These are phyloP conservation scores for Cyprinella venusta DNA, from an alignment of 2,797 vertebrate genomes.

Conservation along the genomic window DNA sequence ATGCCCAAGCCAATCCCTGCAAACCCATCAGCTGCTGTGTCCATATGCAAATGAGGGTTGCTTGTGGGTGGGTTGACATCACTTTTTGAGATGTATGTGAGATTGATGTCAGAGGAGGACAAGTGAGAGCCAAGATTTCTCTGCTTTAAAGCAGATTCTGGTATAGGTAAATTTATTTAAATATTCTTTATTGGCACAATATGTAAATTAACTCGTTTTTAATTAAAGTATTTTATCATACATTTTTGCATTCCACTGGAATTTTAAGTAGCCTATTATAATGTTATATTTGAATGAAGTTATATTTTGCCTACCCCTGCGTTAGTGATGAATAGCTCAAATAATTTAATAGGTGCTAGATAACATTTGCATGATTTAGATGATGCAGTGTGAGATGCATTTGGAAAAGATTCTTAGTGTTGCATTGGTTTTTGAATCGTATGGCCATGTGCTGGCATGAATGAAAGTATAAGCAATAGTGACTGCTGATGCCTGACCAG, in stretches of 20 bases:
- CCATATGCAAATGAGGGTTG: conserved; percentile 59
- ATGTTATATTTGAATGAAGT: not conserved
- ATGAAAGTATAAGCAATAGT: conserved; percentile 7
- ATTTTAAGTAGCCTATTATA: conserved; percentile 7
- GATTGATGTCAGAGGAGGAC: conserved; percentile 36
- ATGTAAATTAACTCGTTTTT: not conserved
- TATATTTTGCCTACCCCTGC: conserved; percentile 1
- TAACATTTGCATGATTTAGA: conserved; percentile 19
- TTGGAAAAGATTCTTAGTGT: not conserved
- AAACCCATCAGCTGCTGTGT: conserved; percentile 48
- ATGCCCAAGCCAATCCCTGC: conserved; percentile 47
- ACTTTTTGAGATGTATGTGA: conserved; percentile 49
- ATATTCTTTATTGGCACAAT: not conserved
- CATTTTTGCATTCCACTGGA: not conserved
- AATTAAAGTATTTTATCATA: not conserved
- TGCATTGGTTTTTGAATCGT: not conserved
- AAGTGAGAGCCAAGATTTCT: conserved; percentile 24
- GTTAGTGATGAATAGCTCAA: not conserved
- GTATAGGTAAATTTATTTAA: not conserved
- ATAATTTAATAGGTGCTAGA: conserved; percentile 15
- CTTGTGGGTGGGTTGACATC: conserved; percentile 49
- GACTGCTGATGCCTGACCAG: conserved; percentile 38
- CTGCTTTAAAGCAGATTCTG: conserved; percentile 3
- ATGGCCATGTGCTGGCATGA: conserved; percentile 30
- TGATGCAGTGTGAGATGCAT: conserved; percentile 15